These are phyloP conservation scores for Agelas oroides DNA, from an alignment of 37 sponge, comb jelly and placozoan genomes.

Conservation along the genomic window DNA sequence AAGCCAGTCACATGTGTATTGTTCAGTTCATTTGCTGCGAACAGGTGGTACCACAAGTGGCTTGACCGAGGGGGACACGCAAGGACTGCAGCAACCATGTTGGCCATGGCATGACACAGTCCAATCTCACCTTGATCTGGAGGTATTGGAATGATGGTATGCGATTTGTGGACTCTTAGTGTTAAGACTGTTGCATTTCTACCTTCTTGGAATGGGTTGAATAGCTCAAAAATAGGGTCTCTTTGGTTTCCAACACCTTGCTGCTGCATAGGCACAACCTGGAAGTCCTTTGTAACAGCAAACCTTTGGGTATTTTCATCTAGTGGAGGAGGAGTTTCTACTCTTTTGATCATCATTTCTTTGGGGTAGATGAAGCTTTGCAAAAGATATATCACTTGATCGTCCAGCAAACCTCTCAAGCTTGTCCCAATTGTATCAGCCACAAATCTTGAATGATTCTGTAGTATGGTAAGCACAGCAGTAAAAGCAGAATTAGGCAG, in stretches of 20 bases:
- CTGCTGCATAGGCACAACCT: too few relatives aligned
- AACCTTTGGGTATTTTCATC: not conserved
- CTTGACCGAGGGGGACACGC: slow-evolving; percentile 54
- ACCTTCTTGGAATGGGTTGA: too few relatives aligned
- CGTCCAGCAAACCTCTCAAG: not conserved
- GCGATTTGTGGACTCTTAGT: not conserved
- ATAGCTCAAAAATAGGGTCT: too few relatives aligned
- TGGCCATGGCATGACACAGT: slow-evolving; percentile 58
- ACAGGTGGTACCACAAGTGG: slow-evolving; percentile 71
- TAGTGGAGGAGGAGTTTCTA: not conserved
- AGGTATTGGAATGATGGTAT: not conserved
- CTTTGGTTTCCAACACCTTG: too few relatives aligned
- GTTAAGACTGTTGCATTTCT: not conserved
- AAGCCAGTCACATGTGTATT: slow-evolving; percentile 66
- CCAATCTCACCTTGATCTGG: slow-evolving; percentile 56
- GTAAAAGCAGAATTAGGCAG: too few relatives aligned
- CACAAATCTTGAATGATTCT: not conserved
- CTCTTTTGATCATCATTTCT: not conserved
- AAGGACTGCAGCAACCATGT: slow-evolving; percentile 66
- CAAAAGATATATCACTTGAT: not conserved
- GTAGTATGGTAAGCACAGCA: too few relatives aligned
- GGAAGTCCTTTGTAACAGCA: too few relatives aligned
- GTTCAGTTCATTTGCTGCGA: slow-evolving; percentile 39
- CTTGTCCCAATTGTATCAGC: not conserved
- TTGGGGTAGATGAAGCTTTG: not conserved